Conservation (phyloP, 2,888 invertebrate species). For the Aelia acuminata region DNA sequence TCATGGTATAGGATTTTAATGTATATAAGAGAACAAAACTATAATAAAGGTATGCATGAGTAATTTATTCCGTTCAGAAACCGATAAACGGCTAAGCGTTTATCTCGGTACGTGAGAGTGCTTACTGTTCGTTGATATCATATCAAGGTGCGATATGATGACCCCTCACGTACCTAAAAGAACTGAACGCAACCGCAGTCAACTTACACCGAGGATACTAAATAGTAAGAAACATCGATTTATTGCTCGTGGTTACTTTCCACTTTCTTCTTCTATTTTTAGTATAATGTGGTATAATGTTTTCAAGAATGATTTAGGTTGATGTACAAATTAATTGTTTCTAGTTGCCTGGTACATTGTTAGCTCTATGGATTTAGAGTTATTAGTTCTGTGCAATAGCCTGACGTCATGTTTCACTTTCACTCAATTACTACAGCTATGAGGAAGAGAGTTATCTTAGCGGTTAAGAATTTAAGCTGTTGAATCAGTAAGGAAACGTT, state of each 20-base stretch:
- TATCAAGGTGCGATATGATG: not conserved
- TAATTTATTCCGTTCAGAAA: not conserved
- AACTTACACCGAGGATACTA: not conserved
- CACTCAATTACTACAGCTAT: not conserved
- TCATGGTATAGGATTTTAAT: not conserved
- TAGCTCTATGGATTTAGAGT: not conserved
- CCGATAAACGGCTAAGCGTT: not conserved
- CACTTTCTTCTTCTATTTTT: not conserved
- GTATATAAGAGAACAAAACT: too few relatives aligned
- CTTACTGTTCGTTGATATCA: not conserved
- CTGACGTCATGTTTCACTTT: not conserved
- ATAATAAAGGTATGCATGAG: too few relatives aligned
- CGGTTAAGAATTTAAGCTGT: too few relatives aligned
- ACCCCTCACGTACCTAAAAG: slow-evolving; percentile 9
- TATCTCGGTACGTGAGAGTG: not conserved
- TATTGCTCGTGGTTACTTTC: not conserved
- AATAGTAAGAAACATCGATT: not conserved
- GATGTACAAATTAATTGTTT: not conserved
- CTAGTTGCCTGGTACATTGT: not conserved
- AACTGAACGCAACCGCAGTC: not conserved
- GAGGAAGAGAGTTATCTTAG: not conserved
- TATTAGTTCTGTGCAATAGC: not conserved
- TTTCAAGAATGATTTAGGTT: not conserved
- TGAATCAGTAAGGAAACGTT: too few relatives aligned
- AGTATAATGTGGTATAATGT: not conserved